phyloP scores from a whole-genome alignment of 37 sponge, comb jelly and placozoan genomes.

The Halichondria panicea region DNA sequence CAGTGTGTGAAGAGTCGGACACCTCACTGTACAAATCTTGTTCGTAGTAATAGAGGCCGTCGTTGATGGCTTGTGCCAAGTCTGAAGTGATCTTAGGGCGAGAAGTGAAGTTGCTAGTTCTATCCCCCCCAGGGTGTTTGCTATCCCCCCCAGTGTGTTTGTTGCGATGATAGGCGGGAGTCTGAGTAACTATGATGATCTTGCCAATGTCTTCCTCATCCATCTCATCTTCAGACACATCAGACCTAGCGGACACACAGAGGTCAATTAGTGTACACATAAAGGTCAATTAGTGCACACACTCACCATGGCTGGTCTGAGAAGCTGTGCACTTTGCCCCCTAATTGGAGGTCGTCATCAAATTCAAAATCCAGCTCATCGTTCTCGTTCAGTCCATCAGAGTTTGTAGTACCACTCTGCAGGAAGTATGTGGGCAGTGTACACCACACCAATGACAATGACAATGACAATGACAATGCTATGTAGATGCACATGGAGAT shows the following conservation, averaged over 20 bases:
- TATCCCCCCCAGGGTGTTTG: slow-evolving; percentile 71
- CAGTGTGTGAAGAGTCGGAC: too few relatives aligned
- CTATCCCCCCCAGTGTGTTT: slow-evolving; percentile 77
- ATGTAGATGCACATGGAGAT: too few relatives aligned
- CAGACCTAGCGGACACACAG: slow-evolving; percentile 27
- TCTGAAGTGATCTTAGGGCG: slow-evolving; percentile 72
- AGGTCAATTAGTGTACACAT: neutral
- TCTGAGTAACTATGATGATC: slow-evolving; percentile 83
- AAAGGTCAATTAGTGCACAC: neutral
- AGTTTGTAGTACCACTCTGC: neutral
- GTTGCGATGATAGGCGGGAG: slow-evolving; percentile 1
- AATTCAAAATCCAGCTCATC: slow-evolving; percentile 74
- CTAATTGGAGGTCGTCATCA: slow-evolving; percentile 52
- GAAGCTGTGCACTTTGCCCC: slow-evolving; percentile 50
- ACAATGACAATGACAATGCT: too few relatives aligned
- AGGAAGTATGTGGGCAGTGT: too few relatives aligned
- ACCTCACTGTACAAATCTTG: too few relatives aligned
- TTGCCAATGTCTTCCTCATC: slow-evolving; percentile 72
- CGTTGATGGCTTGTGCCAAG: slow-evolving; percentile 89
- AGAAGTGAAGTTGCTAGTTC: slow-evolving; percentile 52
- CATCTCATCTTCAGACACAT: slow-evolving; percentile 81
- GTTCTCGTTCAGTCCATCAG: neutral
- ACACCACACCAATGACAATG: too few relatives aligned
- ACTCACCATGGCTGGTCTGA: slow-evolving; percentile 56
- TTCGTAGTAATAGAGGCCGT: slow-evolving; percentile 94